Percentiles rank a stretch among this genome's conserved stretches.
phyloP scores from a whole-genome alignment of 2,797 vertebrate species.

The Pseudotriccus pelzelni region DNA sequence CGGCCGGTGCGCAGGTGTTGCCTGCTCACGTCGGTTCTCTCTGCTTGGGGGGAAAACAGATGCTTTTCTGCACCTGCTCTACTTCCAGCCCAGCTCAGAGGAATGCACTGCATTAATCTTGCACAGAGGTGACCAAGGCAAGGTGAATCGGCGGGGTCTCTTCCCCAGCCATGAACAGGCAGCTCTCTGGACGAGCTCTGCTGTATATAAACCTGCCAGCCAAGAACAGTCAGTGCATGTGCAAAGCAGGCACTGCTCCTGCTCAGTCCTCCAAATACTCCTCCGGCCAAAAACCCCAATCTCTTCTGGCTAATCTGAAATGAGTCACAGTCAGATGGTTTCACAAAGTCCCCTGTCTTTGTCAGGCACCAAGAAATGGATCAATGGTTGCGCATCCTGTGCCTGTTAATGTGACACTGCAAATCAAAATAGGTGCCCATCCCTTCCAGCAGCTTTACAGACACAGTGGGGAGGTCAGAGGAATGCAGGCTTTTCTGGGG shows the following conservation, averaged over 20 bases:
- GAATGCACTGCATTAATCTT: slow-evolving; percentile 62
- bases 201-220: not conserved
- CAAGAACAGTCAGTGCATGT: not conserved
- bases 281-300: not conserved
- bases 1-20: slow-evolving; percentile 33
- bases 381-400: not conserved
- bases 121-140: slow-evolving; percentile 63
- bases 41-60: slow-evolving; percentile 44
- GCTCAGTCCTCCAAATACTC: not conserved
- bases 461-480: not conserved
- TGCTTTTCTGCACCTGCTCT: slow-evolving; percentile 69
- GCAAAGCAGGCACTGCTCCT: not conserved
- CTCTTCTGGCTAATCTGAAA: not conserved
- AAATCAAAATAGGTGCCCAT: not conserved
- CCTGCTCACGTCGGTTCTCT: slow-evolving; percentile 10
- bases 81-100: slow-evolving; percentile 42
- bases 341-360: not conserved
- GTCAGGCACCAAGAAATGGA: not conserved
- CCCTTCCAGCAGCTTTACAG: not conserved
- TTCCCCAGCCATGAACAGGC: slow-evolving; percentile 24
- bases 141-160: slow-evolving; percentile 52
- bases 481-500: not conserved
- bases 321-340: not conserved
- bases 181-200: not conserved
- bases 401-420: not conserved